Conservation (phyloP, 2,113 vertebrate genomes). For the Anolis carolinensis region DNA sequence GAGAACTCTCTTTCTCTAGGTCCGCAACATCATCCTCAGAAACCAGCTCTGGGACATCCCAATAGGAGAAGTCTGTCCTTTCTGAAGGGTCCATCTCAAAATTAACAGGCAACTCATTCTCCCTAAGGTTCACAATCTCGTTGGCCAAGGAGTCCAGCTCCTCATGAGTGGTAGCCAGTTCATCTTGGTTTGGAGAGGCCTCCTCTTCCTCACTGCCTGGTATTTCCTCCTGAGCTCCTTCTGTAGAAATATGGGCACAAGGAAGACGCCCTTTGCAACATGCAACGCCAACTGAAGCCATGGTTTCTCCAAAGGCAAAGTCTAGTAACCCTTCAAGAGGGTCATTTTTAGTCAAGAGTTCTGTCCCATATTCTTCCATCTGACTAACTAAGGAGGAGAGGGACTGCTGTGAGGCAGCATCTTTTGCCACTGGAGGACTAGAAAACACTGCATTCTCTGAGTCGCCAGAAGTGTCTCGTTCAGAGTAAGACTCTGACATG, state of each 20-base stretch:
- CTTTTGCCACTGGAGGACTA: slow-evolving; percentile 45
- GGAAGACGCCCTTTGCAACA: slow-evolving; percentile 27
- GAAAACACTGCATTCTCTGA: slow-evolving; percentile 66
- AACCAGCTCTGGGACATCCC: slow-evolving; percentile 52
- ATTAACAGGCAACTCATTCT: slow-evolving; percentile 32
- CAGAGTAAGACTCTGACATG: slow-evolving; percentile 60
- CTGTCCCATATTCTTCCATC: neutral
- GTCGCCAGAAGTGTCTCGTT: slow-evolving; percentile 62
- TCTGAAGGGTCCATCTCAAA: slow-evolving; percentile 47
- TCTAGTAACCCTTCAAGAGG: slow-evolving; percentile 7
- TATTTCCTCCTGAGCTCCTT: slow-evolving; percentile 61
- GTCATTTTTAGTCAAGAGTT: neutral
- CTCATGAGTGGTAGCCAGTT: slow-evolving; percentile 27
- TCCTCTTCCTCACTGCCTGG: slow-evolving; percentile 32
- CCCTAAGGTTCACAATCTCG: slow-evolving; percentile 38
- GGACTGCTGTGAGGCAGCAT: neutral
- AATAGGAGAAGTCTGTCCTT: slow-evolving; percentile 32
- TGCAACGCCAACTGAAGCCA: fast-evolving
- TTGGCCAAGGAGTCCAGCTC: slow-evolving; percentile 69
- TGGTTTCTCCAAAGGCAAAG: neutral
- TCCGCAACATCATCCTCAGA: slow-evolving; percentile 47
- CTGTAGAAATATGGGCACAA: neutral
- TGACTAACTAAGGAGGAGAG: slow-evolving; percentile 7
- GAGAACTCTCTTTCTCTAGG: slow-evolving; percentile 38
- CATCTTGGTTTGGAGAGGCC: slow-evolving; percentile 31